phyloP scores from a whole-genome alignment of 2,888 invertebrate species.

The Luperina testacea region DNA sequence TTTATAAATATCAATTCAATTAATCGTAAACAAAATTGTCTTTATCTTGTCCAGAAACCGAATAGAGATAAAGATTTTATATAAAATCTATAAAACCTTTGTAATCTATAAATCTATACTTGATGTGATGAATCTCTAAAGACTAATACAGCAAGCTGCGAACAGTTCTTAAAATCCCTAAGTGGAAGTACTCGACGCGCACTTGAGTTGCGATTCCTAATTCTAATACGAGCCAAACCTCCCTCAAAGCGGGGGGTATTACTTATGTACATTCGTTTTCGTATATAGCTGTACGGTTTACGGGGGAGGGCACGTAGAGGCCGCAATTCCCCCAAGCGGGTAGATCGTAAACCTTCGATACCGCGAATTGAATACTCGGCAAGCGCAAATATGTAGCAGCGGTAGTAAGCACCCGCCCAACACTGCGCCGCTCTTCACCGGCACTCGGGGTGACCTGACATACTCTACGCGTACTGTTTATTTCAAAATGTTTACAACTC shows the following conservation, averaged over 20 bases:
- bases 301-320: constrained; percentile 84
- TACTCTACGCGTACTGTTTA: constrained; percentile 28
- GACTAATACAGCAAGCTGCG: neutral
- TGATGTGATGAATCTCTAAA: constrained; percentile 2
- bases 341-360: constrained; percentile 89
- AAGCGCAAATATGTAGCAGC: constrained; percentile 83
- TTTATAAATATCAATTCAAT: neutral
- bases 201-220: constrained; percentile 85
- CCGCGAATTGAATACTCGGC: constrained; percentile 87
- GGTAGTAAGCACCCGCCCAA: constrained; percentile 74
- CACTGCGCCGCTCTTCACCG: constrained; percentile 53
- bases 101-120: neutral
- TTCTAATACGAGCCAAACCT: constrained; percentile 82
- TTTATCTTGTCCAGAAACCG: neutral
- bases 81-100: neutral
- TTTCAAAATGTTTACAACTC: constrained; percentile 18
- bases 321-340: constrained; percentile 88
- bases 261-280: constrained; percentile 83
- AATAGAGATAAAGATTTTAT: neutral
- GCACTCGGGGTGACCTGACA: constrained; percentile 52
- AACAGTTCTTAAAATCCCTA: constrained; percentile 70
- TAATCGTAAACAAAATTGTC: neutral
- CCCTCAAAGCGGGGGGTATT: constrained; percentile 75
- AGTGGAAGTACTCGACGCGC: constrained; percentile 67
- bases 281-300: constrained; percentile 76